These are phyloP conservation scores for Conus betulinus DNA, from an alignment of 1,140 invertebrate species.

Conservation along the genomic window DNA sequence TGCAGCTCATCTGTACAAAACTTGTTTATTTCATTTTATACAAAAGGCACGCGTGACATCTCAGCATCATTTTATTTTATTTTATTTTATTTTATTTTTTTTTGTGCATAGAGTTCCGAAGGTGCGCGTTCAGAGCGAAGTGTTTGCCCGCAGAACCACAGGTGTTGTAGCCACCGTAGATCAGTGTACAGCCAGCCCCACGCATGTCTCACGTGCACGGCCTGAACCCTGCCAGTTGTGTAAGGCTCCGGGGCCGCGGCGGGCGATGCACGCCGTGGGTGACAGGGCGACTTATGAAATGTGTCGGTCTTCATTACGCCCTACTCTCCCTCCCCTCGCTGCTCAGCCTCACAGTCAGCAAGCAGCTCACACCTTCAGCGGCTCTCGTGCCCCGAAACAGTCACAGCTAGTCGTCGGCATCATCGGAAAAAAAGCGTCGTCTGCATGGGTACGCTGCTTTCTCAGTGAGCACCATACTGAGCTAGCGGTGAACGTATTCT, in stretches of 20 bases:
- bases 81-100: no score
- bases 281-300: slow-evolving; percentile 21
- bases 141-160: background rate
- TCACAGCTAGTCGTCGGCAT: background rate
- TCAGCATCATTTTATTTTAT: no score
- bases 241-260: background rate
- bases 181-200: background rate
- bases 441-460: no score
- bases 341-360: background rate
- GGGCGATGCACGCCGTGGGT: background rate
- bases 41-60: no score
- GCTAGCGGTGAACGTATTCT: no score
- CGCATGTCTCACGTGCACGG: background rate
- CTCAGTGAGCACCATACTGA: no score
- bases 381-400: background rate
- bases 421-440: background rate
- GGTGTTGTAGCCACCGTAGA: no score
- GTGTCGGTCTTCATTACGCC: slow-evolving; percentile 24
- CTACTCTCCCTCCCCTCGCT: background rate
- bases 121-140: no score
- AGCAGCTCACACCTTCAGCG: background rate
- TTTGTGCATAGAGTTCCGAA: no score
- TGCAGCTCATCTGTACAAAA: no score
- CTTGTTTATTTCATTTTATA: no score
- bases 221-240: background rate